Base-by-base conservation (phyloP, 2,797 vertebrate species). In the Typhlichthys subterraneus region DNA sequence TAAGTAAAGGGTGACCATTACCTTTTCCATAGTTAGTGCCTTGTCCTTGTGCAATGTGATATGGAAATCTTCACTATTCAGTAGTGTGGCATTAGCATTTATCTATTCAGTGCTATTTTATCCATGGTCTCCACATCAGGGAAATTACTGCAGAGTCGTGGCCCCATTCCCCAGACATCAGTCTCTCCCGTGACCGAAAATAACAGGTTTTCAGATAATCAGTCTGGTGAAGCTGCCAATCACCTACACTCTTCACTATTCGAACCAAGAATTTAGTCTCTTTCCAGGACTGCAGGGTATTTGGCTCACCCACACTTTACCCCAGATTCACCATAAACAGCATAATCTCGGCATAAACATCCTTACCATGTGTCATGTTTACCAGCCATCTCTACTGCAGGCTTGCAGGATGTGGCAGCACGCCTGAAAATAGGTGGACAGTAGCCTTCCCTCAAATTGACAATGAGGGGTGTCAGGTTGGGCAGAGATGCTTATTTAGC, bases 401-500 rank as follows among this genome's bases (percentile, higher is more conserved):
- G 38, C 12, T 8, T 17, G 15, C 60, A 61, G 53, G 42, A 45
- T 52, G 51, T 19, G 33, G 63, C 61, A 70, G 45, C 45, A 17
- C 38, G 14, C 1, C n/a, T 4, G 12, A 29, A 14, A 56, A 59
- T 4, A 23, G 29, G 14, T 63, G 55, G 51, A 62, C 63, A 49
- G 57, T 46, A 17, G 47, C 57, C 51, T 60, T 64, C 23, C 48
- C 67, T 79, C 63, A 58, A 56, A 52, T 66, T 59, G 42, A 77
- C 60, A 72, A 33, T 56, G 64, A 67, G 81, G 48, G 58, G 51
- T 74, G 71, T 73, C 57, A 57, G 66, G 54, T 45, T 50, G 13
- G 12, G 53, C 49, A 57, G 55, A 42, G 62, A 48, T 69, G 59
- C 67, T 70, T 72, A 81, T 79, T 79, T 74, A 58, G 69, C 54